Evolutionary conservation across 2,113 vertebrate species (phyloP).

Genomic region (Apodemus speciosus): DNA sequence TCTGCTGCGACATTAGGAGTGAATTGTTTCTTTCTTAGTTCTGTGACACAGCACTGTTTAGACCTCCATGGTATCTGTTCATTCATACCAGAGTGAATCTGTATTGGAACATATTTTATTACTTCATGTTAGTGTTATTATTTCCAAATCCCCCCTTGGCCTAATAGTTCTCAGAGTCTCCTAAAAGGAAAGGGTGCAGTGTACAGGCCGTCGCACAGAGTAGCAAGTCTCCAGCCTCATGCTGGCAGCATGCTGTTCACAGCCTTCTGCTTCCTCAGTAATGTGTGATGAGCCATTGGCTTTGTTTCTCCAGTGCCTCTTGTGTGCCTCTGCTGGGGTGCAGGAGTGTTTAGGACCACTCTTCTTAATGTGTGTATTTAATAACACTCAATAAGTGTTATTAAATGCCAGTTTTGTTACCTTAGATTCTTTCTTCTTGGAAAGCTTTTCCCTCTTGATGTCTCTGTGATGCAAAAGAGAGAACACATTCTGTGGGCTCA

Average conservation of each 20-base stretch:
- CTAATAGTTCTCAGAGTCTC: not conserved
- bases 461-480: not conserved
- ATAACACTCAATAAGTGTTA: too few species aligned
- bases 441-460: not conserved
- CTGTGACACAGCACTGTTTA: not conserved
- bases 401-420: not conserved
- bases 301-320: not conserved
- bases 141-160: not conserved
- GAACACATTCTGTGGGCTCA: not conserved
- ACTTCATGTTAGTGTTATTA: not conserved
- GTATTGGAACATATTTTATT: not conserved
- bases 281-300: accelerated
- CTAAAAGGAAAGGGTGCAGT: not conserved
- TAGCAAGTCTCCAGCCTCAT: not conserved
- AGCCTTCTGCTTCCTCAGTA: not conserved
- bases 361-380: not conserved
- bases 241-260: not conserved
- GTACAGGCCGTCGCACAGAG: not conserved
- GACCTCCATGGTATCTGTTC: not conserved
- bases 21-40: not conserved
- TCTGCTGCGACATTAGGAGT: not conserved
- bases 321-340: accelerated
- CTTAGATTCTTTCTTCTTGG: not conserved
- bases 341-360: not conserved
- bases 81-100: not conserved